phyloP scores from a whole-genome alignment of 2,797 vertebrate species.

The Hoplostethus atlanticus region DNA sequence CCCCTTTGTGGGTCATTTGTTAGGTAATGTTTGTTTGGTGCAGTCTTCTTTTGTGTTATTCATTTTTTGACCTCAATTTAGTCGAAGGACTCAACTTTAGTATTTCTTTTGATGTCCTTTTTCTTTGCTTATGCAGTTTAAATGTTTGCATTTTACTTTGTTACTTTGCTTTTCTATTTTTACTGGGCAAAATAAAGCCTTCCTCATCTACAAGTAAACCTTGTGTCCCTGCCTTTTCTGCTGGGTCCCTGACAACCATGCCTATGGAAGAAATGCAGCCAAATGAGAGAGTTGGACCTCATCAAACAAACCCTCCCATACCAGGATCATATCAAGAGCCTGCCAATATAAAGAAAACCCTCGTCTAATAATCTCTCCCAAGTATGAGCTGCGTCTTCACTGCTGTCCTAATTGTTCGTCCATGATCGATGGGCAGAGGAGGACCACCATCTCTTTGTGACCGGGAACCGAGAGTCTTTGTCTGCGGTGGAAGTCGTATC shows the following conservation, averaged over 20 bases:
- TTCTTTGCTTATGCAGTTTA: too few species aligned
- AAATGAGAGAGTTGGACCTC: conserved; percentile 35
- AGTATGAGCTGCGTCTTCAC: conserved; percentile 35
- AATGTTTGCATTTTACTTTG: too few species aligned
- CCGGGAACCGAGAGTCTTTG: conserved; percentile 42
- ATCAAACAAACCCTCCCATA: conserved; percentile 27
- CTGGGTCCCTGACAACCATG: background rate
- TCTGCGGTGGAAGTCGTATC: conserved; percentile 61
- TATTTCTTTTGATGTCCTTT: too few species aligned
- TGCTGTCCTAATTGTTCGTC: conserved; percentile 53
- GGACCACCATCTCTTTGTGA: conserved; percentile 35
- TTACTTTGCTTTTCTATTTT: too few species aligned
- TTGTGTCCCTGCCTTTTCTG: too few species aligned
- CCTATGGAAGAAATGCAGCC: conserved; percentile 20
- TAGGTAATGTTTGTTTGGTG: too few species aligned
- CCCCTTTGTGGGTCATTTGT: too few species aligned
- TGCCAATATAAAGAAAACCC: conserved; percentile 26
- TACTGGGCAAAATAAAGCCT: too few species aligned
- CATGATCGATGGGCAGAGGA: conserved; percentile 58
- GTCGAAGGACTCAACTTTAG: too few species aligned
- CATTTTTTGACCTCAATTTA: too few species aligned
- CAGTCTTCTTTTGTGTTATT: too few species aligned
- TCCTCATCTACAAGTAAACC: too few species aligned
- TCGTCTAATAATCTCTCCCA: conserved; percentile 34
- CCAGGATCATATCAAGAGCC: background rate